A percentile compares a stretch with the other conserved stretches of the same genome.
These are phyloP conservation scores for Falcunculus frontatus DNA, from an alignment of 2,113 vertebrate genomes.

Conservation along the genomic window DNA sequence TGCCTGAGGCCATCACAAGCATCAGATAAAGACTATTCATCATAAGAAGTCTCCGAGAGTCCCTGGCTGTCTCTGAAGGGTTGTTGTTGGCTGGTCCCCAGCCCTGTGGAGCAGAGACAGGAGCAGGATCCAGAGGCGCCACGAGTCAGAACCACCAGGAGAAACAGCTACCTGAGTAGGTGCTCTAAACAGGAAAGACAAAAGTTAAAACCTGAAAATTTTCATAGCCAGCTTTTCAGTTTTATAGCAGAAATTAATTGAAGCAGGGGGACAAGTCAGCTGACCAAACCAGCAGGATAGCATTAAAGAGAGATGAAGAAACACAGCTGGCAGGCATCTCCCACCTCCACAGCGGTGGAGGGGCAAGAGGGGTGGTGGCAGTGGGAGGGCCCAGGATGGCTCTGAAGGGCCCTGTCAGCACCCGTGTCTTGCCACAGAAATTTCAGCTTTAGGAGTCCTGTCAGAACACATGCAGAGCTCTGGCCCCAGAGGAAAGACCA, in stretches of 20 bases:
- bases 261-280: neutral
- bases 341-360: neutral
- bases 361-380: accelerated
- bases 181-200: neutral
- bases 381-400: accelerated
- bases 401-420: neutral
- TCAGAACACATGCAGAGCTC: neutral
- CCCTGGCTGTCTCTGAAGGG: neutral
- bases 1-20: neutral
- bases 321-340: neutral
- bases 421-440: neutral
- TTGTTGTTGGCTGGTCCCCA: neutral
- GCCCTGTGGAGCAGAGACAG: neutral
- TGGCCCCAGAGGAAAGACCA: neutral
- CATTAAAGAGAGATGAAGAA: neutral
- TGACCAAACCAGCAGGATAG: neutral
- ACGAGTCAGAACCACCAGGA: neutral
- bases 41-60: neutral
- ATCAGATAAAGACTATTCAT: neutral
- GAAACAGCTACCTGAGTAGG: neutral
- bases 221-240: neutral
- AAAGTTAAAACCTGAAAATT: neutral
- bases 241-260: neutral
- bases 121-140: neutral
- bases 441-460: neutral